Percentiles rank a stretch among this genome's conserved stretches.
These are phyloP conservation scores for Phylloscopus whistleri DNA, from an alignment of 2,113 vertebrate genomes.

Conservation along the genomic window DNA sequence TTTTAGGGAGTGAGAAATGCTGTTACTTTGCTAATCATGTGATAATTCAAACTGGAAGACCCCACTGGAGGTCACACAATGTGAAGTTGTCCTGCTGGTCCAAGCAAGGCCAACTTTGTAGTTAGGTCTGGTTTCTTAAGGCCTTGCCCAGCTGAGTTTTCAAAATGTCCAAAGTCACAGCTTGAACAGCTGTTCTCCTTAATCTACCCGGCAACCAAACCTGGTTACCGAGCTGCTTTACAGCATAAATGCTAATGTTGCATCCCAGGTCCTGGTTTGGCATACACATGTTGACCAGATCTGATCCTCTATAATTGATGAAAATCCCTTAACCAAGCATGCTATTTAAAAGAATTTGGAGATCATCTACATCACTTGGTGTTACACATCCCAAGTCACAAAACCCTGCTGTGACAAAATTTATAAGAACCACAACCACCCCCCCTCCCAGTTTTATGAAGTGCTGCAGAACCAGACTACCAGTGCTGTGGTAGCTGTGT, in stretches of 20 bases:
- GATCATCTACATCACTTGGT: not conserved
- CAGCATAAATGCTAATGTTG: not conserved
- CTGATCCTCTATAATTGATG: not conserved
- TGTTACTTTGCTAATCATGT: not conserved
- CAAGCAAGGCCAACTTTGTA: not conserved
- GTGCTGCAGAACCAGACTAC: not conserved
- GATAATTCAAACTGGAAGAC: not conserved
- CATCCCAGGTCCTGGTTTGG: not conserved
- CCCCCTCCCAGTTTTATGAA: not conserved
- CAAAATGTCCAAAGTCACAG: not conserved
- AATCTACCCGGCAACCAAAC: not conserved
- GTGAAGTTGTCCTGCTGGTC: not conserved
- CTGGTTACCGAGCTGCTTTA: not conserved
- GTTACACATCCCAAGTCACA: not conserved
- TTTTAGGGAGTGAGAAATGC: not conserved
- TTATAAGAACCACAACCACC: not conserved
- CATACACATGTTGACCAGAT: not conserved
- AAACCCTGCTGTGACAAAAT: not conserved
- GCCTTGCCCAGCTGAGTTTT: not conserved
- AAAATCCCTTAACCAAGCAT: not conserved
- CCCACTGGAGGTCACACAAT: too few relatives aligned
- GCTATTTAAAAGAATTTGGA: not conserved
- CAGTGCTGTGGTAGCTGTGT: not conserved
- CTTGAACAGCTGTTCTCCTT: not conserved
- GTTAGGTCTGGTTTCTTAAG: not conserved